Base-by-base conservation (phyloP, 2,888 invertebrate species). In the Platycheirus albimanus region DNA sequence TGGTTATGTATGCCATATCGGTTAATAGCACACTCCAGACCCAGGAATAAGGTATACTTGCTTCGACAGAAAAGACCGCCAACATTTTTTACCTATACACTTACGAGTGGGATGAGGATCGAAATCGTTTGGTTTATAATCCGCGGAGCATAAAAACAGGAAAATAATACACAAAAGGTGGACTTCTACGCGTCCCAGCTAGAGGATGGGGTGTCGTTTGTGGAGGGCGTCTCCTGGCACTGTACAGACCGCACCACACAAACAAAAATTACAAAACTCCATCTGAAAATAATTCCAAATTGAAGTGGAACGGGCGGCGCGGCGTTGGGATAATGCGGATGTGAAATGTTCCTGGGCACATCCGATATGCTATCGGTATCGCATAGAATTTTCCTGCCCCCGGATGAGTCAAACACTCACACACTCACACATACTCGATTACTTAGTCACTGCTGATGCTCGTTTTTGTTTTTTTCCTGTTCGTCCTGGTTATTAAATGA, bases 291-390 rank as follows among this genome's bases (percentile, higher is more conserved):
- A 77, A 71, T 71, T 61, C 49, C 38, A 61, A 20, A 61, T 51
- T 45, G 51, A 13, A 67, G 41, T 41, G 30, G 70, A 20, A 38
- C 49, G 49, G 49, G 38, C 19, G 20, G 2, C 36, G n/a, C n/a
- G n/a, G 36, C 36, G 47, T 63, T 71, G 77, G 28, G 52, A 54
- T 56, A 64, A 69, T 72, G 63, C 69, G 83, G 83, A 83, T 83
- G 78, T 77, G 71, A 83, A 83, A 77, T 83, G 51, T 77, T 83
- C 61, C 69, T 56, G 67, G 72, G 69, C 63, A 78, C 61, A 74
- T 83, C 83, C 78, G 83, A 83, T 78, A 78, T 67, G 64, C 63
- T 83, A 83, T 83, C 83, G 64, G 52, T 83, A 83, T 83, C 83
- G 64, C 78, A 74, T 74, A 78, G 78, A 78, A 58, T 72, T 51